Evolutionary conservation across 2,888 invertebrate genomes (phyloP).

Genomic region (Lasioglossum pauxillum): DNA sequence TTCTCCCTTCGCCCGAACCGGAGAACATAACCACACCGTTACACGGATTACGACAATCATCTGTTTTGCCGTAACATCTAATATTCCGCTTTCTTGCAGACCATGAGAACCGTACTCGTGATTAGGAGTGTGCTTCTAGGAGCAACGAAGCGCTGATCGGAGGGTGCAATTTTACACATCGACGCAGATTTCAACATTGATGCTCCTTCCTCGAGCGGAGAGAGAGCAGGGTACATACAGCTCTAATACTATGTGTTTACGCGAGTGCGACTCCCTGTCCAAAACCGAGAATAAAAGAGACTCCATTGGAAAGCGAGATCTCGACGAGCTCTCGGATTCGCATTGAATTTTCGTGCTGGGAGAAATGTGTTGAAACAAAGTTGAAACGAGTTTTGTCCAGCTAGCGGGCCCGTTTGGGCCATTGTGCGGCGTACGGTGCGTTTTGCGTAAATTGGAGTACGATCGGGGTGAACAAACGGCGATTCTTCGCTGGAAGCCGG

Average conservation of each 20-base stretch:
- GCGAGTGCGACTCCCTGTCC: not conserved
- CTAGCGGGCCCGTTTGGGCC: too few species aligned
- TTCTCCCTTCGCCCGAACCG: not conserved
- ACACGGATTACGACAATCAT: not conserved
- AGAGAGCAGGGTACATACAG: conserved; percentile 57
- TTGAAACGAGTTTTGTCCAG: too few species aligned
- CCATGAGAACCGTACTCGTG: conserved; percentile 9
- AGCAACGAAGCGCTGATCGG: not conserved
- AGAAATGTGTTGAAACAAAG: not conserved
- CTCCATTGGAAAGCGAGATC: not conserved
- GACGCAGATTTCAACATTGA: conserved; percentile 15
- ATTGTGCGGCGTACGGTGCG: not conserved
- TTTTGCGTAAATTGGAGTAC: not conserved
- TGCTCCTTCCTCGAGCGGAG: not conserved
- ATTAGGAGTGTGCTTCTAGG: conserved; percentile 9
- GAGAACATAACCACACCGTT: not conserved
- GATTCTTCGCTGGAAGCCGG: not conserved
- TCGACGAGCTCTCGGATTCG: not conserved
- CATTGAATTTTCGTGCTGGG: not conserved
- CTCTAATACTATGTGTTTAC: conserved; percentile 21
- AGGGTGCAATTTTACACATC: conserved; percentile 42
- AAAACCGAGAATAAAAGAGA: not conserved
- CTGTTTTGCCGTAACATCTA: not conserved
- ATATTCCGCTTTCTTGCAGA: conserved; percentile 31
- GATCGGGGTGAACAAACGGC: not conserved